Evolutionary conservation across 53 echinoderm and acorn worm species (phyloP), one percentile per base, ranked within the genome.

Genomic region (Holothuria scabra): DNA sequence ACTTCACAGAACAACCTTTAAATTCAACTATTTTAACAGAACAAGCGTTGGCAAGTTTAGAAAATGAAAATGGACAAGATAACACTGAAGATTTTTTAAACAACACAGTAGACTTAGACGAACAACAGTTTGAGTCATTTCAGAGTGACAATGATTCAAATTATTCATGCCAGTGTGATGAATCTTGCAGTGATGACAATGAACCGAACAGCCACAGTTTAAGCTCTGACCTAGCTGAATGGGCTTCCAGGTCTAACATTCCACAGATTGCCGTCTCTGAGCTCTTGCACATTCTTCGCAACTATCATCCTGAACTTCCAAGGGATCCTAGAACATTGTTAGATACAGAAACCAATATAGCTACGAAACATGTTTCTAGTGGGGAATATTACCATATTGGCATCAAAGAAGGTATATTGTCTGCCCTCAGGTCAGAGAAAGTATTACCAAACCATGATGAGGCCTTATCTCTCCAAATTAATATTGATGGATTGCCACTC

Each of bases 371-470:
- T 69, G 32, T 69, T 34, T 69, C 69, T 1, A 19, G 19, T 37
- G 69, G 69, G 8, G 33, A 69, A 21, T 69, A 69, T 26, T 37
- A 69, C 69, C 69, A 69, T 69, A 21, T 69, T 69, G 69, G 69
- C 1, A 69, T 69, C 12, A 8, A 31, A n/a, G 18, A 37, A 30
- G 37, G 52, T 16, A 52, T 69, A 12, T 0, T 64, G 23, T 28
- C 30, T 12, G 64, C 37, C 13, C 32, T 69, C 4, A 37, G 14
- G 32, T 16, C 69, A 69, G 52, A 37, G 33, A 32, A 35, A 13
- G 32, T 32, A 19, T 14, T 21, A 8, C 14, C n/a, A n/a, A 37
- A 3, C 38, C 5, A 64, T 64, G n/a, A 12, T 1, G 12, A 64
- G 14, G n/a, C n/a, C 9, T 14, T 69, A 37, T 5, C 32, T 21